Evolutionary conservation across 2,888 invertebrate species (phyloP).

Genomic region (Patella caerulea): DNA sequence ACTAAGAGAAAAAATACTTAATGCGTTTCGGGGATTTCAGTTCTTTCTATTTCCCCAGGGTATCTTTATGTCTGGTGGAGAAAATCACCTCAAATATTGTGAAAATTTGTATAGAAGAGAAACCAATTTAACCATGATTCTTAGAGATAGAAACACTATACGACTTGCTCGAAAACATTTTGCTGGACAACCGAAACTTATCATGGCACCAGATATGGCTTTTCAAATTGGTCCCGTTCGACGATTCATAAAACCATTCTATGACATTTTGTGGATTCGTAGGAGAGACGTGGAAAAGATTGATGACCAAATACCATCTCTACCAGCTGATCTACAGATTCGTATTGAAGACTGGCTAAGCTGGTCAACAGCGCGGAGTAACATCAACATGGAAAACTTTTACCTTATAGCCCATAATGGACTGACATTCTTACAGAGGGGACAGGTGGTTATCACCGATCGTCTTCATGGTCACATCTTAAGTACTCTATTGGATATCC

Average conservation of each 20-base stretch:
- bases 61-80: neutral
- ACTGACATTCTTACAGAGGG: conserved; percentile 33
- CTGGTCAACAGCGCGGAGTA: conserved; percentile 19
- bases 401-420: conserved; percentile 25
- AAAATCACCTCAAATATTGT: neutral
- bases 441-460: conserved; percentile 41
- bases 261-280: conserved; percentile 40
- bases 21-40: neutral
- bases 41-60: neutral
- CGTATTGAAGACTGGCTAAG: conserved; percentile 17
- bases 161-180: conserved; percentile 21
- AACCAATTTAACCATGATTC: neutral
- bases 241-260: conserved; percentile 32
- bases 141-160: conserved; percentile 6
- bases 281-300: conserved; percentile 30
- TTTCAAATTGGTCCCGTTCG: conserved; percentile 34
- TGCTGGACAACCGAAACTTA: conserved; percentile 11
- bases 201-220: conserved; percentile 42
- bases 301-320: conserved; percentile 18
- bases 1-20: neutral
- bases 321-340: conserved; percentile 12
- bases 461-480: conserved; percentile 43
- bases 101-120: neutral
- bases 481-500: conserved; percentile 35
- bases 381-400: conserved; percentile 26